Base-by-base conservation (phyloP, 2,797 vertebrate species). In the Craterocephalus amniculus region DNA sequence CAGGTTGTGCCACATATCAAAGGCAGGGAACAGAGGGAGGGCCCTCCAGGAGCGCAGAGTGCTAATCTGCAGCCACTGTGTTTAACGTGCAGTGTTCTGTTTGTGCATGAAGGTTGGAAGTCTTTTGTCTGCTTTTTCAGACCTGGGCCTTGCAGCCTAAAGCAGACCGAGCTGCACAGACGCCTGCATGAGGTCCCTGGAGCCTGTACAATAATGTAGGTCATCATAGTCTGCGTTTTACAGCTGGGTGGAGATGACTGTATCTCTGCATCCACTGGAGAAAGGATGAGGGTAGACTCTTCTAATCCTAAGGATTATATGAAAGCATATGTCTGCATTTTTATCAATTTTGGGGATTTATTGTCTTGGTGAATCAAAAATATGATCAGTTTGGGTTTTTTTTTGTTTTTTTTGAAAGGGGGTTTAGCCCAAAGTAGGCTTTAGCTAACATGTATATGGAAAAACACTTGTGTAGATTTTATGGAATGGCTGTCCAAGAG, bases 1-100 rank as follows among this genome's bases (percentile, higher is more conserved):
- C 87, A 86, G 87, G 82, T 93, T 91, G 89, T 90, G 88, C 88
- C 90, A 84, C 80, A 90, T 92, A 93, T 93, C 91, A 93, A 94
- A 94, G 88, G 87, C 72, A 78, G 72, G 72, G 79, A 83, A 69
- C 72, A 86, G 84, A 84, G 81, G 83, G 79, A 77, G 80, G 67
- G 60, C 78, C 88, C 86, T 87, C 51, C 74, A 87, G 85, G 82
- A 86, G 78, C 78, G 63, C 54, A 38, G 52, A 62, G 61, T 13
- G 27, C 72, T 86, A 88, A 83, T 83, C 80, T 84, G 67, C 77
- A 78, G 83, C 79, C 72, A 9, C 84, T 80, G 81, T 88, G 87
- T 87, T 89, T 78, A 86, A 86, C 85, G 87, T 65, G 70, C 86
- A 61, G 58, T 79, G 76, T 74, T 84, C 78, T 54, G 74, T 67